Conservation (phyloP, 1,140 invertebrate species). For the Euura saliciscinereae region DNA sequence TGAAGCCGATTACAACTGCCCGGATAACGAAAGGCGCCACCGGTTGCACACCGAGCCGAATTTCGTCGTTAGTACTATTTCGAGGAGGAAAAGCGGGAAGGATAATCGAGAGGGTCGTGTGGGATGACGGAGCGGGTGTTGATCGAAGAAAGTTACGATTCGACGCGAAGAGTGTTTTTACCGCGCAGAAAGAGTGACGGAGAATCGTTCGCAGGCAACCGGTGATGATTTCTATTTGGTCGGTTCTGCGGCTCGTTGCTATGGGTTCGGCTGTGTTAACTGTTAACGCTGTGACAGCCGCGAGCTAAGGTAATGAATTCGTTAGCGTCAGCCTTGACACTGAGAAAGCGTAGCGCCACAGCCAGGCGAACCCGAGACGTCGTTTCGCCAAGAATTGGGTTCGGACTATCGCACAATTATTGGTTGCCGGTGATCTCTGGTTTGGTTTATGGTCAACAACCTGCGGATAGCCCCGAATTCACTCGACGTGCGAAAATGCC, state of each 20-base stretch:
- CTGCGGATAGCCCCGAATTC: no score
- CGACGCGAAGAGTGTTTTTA: neutral
- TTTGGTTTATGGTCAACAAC: no score
- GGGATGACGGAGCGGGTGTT: neutral
- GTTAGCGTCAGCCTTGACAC: slow-evolving; percentile 15
- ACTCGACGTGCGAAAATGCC: no score
- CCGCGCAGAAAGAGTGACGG: neutral
- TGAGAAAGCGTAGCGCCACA: slow-evolving; percentile 12
- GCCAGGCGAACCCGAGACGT: neutral
- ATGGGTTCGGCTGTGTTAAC: neutral
- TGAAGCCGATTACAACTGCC: neutral
- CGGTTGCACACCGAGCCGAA: neutral
- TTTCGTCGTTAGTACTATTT: neutral
- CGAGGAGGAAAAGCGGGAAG: no score
- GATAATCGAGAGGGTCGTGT: neutral
- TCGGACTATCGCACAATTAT: no score
- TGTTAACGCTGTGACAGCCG: slow-evolving; percentile 9
- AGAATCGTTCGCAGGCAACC: neutral
- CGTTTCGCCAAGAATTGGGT: no score
- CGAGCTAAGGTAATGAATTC: slow-evolving; percentile 11
- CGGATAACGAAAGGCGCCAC: no score
- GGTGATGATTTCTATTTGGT: slow-evolving; percentile 5
- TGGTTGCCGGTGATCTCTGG: no score
- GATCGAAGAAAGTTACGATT: neutral
- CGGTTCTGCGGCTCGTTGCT: neutral